Evolutionary conservation across 2,888 invertebrate species (phyloP).

Genomic region (Machimus rusticus): DNA sequence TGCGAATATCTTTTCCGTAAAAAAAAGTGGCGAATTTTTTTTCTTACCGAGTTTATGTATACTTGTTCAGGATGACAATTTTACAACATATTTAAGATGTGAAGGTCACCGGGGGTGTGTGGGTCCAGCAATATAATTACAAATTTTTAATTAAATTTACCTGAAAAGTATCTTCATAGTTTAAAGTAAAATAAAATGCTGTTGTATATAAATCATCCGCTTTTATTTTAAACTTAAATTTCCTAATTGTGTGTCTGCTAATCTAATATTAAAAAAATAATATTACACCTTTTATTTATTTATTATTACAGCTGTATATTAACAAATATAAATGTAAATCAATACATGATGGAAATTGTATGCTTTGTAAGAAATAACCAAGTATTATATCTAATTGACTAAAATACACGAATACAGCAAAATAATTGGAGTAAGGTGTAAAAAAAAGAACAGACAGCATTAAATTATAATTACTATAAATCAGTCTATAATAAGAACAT

Average conservation of each 20-base stretch:
- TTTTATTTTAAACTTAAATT: conserved; percentile 37
- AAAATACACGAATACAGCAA: conserved; percentile 36
- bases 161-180: neutral
- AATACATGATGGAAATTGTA: conserved; percentile 8
- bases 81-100: too few species aligned
- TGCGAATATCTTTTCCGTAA: too few species aligned
- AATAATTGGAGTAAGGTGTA: conserved; percentile 21
- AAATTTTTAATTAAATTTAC: neutral
- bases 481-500: conserved; percentile 41
- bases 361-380: conserved; percentile 2
- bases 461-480: conserved; percentile 35
- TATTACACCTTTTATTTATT: conserved; percentile 33
- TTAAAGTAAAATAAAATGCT: neutral
- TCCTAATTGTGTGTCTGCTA: conserved; percentile 31
- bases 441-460: conserved; percentile 13
- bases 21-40: too few species aligned
- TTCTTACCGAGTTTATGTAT: too few species aligned
- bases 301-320: conserved; percentile 27
- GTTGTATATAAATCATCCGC: conserved; percentile 35
- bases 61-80: too few species aligned
- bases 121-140: too few species aligned
- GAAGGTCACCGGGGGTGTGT: too few species aligned
- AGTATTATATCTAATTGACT: conserved; percentile 15
- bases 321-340: conserved; percentile 16
- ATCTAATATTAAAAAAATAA: conserved; percentile 37